These are phyloP conservation scores for Falcunculus frontatus DNA, from an alignment of 2,113 vertebrate genomes.

Conservation along the genomic window DNA sequence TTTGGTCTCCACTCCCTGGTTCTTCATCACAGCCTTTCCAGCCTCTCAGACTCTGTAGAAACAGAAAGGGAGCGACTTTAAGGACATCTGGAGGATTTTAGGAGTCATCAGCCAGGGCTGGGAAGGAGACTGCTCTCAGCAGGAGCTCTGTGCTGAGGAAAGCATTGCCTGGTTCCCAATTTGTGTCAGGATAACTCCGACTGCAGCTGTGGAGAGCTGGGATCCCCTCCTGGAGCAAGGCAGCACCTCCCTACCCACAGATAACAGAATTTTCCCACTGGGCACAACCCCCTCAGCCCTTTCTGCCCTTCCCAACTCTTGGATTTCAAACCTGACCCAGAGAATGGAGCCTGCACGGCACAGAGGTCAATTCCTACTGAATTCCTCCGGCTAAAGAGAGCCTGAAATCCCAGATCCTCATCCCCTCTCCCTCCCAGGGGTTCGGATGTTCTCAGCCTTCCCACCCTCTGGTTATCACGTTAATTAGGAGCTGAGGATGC, in stretches of 20 bases:
- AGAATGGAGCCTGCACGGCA: neutral
- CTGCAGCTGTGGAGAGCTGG: neutral
- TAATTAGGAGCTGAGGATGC: neutral
- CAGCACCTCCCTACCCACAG: neutral
- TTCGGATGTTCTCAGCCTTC: accelerated
- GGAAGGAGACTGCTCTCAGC: neutral
- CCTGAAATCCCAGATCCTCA: neutral
- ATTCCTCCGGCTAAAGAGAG: accelerated
- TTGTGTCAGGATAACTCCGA: neutral
- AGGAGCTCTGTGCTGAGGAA: neutral
- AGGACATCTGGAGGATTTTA: neutral
- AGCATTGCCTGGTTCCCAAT: accelerated
- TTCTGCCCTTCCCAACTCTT: accelerated
- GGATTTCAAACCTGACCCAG: neutral
- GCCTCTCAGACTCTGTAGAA: neutral
- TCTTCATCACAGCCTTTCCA: slow-evolving; percentile 65
- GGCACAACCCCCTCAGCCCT: neutral
- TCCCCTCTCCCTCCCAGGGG: neutral
- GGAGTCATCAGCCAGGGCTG: accelerated
- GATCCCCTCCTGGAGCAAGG: neutral
- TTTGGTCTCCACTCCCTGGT: slow-evolving; percentile 69
- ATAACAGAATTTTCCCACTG: accelerated
- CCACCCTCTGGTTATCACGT: accelerated
- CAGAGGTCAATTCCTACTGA: accelerated
- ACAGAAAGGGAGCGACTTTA: neutral